Evolutionary conservation across 2,888 invertebrate species (phyloP).

Genomic region (Hydrotaea diabolus): DNA sequence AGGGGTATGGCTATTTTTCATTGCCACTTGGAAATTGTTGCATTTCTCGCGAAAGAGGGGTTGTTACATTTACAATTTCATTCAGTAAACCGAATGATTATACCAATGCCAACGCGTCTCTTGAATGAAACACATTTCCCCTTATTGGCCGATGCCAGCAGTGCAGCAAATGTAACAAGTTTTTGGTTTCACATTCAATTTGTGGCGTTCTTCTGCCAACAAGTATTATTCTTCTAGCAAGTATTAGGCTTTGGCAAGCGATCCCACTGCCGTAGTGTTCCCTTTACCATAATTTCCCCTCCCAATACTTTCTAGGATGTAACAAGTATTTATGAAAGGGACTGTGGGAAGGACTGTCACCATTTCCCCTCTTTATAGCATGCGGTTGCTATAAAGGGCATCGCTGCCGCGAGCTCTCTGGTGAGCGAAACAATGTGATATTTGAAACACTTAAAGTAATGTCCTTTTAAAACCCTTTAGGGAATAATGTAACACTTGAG

Average conservation of each 20-base stretch:
- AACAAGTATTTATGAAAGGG: slow-evolving; percentile 36
- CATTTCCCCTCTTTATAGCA: slow-evolving; percentile 50
- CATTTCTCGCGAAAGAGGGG: slow-evolving; percentile 26
- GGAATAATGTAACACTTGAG: slow-evolving; percentile 67
- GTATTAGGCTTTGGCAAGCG: slow-evolving; percentile 2
- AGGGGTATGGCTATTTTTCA: slow-evolving; percentile 18
- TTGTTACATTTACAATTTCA: slow-evolving; percentile 35
- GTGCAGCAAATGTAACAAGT: slow-evolving; percentile 29
- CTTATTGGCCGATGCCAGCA: not conserved
- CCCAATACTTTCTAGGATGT: not conserved
- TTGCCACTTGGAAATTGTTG: slow-evolving; percentile 37
- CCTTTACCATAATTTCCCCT: slow-evolving; percentile 48
- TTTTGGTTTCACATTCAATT: not conserved
- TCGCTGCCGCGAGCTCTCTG: not conserved
- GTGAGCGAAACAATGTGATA: slow-evolving; percentile 34
- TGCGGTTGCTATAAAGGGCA: not conserved
- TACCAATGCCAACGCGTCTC: slow-evolving; percentile 7
- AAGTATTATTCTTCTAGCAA: too few species aligned
- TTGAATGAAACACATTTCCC: slow-evolving; percentile 4
- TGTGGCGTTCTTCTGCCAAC: not conserved
- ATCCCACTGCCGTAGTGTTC: slow-evolving; percentile 6
- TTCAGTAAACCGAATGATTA: slow-evolving; percentile 28
- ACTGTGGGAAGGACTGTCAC: not conserved
- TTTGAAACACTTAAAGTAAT: slow-evolving; percentile 66
- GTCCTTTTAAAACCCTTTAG: slow-evolving; percentile 65